Evolutionary conservation across 2,113 vertebrate species (phyloP).

Genomic region (Gobio gobio): DNA sequence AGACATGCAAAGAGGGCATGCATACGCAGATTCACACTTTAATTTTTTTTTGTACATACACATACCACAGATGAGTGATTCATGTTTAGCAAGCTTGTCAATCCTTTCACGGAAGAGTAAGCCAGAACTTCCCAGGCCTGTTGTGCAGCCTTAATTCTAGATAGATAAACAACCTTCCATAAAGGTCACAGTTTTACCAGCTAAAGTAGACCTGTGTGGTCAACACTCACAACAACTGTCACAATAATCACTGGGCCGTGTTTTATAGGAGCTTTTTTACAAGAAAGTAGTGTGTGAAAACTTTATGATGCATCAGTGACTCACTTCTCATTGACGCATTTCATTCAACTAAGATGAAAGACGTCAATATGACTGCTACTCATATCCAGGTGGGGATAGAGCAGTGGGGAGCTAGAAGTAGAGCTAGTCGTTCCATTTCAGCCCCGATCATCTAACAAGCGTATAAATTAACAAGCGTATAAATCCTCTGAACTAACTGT

Average conservation of each 20-base stretch:
- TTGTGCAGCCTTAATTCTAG: background rate
- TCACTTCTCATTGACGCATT: constrained; percentile 35
- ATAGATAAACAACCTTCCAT: background rate
- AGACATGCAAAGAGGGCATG: background rate
- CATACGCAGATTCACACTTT: background rate
- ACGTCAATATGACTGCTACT: background rate
- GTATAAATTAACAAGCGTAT: background rate
- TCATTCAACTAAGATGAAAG: background rate
- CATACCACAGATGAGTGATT: constrained; percentile 2
- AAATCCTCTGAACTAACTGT: background rate
- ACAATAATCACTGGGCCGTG: background rate
- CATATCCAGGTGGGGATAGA: constrained; percentile 9
- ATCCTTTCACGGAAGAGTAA: background rate
- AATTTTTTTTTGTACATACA: background rate
- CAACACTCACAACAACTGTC: background rate
- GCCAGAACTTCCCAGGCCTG: constrained; percentile 1
- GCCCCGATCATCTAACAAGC: background rate
- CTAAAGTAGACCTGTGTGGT: background rate
- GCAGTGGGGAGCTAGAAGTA: too few relatives aligned
- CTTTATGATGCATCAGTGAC: constrained; percentile 10
- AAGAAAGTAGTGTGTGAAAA: background rate
- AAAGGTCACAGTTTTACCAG: background rate
- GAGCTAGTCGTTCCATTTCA: background rate
- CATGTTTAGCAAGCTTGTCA: background rate
- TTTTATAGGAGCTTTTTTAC: background rate